These are phyloP conservation scores for Barbus barbus DNA, from an alignment of 2,113 vertebrate genomes.

Conservation along the genomic window DNA sequence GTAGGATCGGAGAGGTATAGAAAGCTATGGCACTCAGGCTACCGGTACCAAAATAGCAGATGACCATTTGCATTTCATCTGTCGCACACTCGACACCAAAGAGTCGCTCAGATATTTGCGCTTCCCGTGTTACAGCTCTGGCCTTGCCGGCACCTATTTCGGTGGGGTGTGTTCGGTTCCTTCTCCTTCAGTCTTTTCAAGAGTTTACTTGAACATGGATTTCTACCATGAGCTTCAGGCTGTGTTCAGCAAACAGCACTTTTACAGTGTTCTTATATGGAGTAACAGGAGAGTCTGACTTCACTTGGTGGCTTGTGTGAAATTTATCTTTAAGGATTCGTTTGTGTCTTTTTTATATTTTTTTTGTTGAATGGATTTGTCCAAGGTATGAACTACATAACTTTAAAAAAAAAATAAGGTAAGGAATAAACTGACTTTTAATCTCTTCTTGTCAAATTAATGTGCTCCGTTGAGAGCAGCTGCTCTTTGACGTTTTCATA, in stretches of 20 bases:
- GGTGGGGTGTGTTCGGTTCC: constrained; percentile 71
- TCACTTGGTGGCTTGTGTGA: too few species aligned
- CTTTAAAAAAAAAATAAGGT: constrained; percentile 62
- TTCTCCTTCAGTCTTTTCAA: constrained; percentile 60
- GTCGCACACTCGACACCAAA: constrained; percentile 87
- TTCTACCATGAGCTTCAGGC: constrained; percentile 9
- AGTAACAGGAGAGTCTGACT: constrained; percentile 3
- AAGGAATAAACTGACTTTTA: constrained; percentile 27
- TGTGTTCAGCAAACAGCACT: constrained; percentile 1
- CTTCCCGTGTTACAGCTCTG: constrained; percentile 79
- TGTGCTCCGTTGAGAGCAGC: too few species aligned
- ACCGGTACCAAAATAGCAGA: constrained; percentile 91
- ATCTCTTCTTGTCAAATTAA: neutral
- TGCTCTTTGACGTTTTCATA: neutral
- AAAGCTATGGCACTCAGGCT: constrained; percentile 58
- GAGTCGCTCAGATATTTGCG: constrained; percentile 79
- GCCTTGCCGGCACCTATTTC: constrained; percentile 82
- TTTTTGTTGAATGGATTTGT: constrained; percentile 10
- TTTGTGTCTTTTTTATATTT: too few species aligned
- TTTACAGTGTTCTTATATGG: neutral
- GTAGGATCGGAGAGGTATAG: constrained; percentile 54
- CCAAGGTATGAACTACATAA: constrained; percentile 61
- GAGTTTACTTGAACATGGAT: constrained; percentile 62
- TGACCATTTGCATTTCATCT: constrained; percentile 89
- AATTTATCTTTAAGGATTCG: constrained; percentile 57